Conservation (phyloP, 2,113 vertebrate species). For the Myodes glareolus region DNA sequence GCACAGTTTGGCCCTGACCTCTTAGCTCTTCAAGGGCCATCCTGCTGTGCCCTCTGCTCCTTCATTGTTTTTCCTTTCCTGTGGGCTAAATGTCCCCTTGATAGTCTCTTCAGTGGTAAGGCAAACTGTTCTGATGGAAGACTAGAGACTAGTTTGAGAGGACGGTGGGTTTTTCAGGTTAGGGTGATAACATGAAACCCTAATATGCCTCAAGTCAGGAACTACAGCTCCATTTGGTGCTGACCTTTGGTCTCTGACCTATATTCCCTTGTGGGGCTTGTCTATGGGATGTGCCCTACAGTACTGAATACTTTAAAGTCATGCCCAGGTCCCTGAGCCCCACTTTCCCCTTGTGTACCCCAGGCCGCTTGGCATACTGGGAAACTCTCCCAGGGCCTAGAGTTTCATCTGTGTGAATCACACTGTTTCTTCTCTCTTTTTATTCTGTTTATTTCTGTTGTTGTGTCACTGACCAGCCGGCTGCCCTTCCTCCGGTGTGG, state of each 20-base stretch:
- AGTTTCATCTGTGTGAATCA: constrained; percentile 70
- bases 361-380: not conserved
- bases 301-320: not conserved
- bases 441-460: constrained; percentile 63
- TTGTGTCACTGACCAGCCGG: constrained; percentile 78
- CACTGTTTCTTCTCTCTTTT: constrained; percentile 83
- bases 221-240: not conserved
- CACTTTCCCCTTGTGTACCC: not conserved
- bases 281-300: not conserved
- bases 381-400: constrained; percentile 42
- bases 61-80: not conserved
- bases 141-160: not conserved
- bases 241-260: not conserved
- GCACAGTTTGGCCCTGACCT: not conserved
- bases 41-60: not conserved
- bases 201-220: too few relatives aligned
- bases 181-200: not conserved
- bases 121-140: constrained; percentile 4
- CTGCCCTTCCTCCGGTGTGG: constrained; percentile 80
- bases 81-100: constrained; percentile 63
- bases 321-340: not conserved
- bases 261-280: not conserved
- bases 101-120: not conserved
- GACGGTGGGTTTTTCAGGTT: not conserved
- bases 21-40: not conserved